These are phyloP conservation scores for Diorhabda carinulata DNA, from an alignment of 1,140 invertebrate genomes.

Conservation along the genomic window DNA sequence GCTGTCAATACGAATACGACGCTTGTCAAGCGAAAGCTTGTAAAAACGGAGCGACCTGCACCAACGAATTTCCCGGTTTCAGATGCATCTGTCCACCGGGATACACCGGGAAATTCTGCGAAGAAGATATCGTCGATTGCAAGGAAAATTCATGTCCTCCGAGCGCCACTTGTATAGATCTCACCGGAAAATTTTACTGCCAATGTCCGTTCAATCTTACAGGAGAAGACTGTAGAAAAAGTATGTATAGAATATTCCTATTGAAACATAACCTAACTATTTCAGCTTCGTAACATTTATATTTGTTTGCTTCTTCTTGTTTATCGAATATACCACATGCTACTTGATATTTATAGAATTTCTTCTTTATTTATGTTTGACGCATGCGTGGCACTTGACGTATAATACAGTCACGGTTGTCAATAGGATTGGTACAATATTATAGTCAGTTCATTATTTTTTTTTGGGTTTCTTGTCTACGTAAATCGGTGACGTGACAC, in stretches of 20 bases:
- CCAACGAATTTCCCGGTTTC: conserved; percentile 79
- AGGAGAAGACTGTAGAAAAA: conserved; percentile 93
- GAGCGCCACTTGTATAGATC: conserved; percentile 89
- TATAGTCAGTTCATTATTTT: no score
- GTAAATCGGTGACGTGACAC: no score
- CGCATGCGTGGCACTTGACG: no score
- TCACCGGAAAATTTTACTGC: conserved; percentile 89
- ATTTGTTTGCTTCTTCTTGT: no score
- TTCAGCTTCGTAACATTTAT: no score
- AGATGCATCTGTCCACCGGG: conserved; percentile 82
- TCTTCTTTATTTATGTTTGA: no score
- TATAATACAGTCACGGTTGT: no score
- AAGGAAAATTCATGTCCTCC: conserved; percentile 92
- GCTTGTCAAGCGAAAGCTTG: conserved; percentile 84
- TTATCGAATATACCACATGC: no score
- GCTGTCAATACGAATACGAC: conserved; percentile 91
- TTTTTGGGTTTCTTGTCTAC: no score
- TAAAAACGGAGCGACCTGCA: conserved; percentile 88
- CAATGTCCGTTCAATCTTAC: conserved; percentile 95
- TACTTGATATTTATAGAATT: no score
- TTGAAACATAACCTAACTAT: background rate
- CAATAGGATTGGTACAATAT: no score
- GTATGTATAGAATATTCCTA: conserved; percentile 52
- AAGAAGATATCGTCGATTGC: conserved; percentile 89
- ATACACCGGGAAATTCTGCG: conserved; percentile 84